These are phyloP conservation scores for Phoeniculus purpureus DNA, from an alignment of 2,797 vertebrate genomes.

Conservation along the genomic window DNA sequence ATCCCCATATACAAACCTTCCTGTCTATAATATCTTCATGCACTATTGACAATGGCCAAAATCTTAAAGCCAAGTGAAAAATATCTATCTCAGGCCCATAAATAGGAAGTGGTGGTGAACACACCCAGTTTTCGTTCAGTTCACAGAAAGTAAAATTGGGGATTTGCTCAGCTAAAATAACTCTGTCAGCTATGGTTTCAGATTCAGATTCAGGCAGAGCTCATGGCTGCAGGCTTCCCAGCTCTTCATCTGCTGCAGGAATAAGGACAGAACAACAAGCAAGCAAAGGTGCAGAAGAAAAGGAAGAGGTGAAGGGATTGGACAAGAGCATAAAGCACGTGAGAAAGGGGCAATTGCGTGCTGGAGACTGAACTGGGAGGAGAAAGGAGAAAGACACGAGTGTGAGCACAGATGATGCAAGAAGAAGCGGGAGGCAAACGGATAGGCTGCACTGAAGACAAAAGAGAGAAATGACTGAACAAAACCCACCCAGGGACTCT, in stretches of 20 bases:
- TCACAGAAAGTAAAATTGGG: neutral
- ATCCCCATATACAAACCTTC: accelerated
- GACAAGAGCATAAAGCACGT: neutral
- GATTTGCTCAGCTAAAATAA: neutral
- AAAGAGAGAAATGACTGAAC: conserved; percentile 29
- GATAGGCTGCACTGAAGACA: neutral
- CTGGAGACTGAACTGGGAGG: neutral
- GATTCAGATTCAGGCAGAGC: neutral
- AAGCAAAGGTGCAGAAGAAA: conserved; percentile 17
- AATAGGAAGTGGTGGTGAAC: neutral
- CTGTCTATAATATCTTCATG: neutral
- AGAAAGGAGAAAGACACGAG: conserved; percentile 34
- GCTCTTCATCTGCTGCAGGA: neutral
- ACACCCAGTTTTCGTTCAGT: neutral
- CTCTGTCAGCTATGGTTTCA: neutral
- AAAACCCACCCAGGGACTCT: conserved; percentile 15
- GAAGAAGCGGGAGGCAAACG: conserved; percentile 4
- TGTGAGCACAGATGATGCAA: neutral
- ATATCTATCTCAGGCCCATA: neutral
- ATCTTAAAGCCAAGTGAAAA: neutral
- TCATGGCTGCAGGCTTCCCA: neutral
- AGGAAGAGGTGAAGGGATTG: neutral
- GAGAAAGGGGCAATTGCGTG: neutral
- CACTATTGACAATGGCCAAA: neutral
- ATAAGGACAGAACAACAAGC: neutral